Conservation (phyloP, 2,113 vertebrate genomes). For the Poecile atricapillus region DNA sequence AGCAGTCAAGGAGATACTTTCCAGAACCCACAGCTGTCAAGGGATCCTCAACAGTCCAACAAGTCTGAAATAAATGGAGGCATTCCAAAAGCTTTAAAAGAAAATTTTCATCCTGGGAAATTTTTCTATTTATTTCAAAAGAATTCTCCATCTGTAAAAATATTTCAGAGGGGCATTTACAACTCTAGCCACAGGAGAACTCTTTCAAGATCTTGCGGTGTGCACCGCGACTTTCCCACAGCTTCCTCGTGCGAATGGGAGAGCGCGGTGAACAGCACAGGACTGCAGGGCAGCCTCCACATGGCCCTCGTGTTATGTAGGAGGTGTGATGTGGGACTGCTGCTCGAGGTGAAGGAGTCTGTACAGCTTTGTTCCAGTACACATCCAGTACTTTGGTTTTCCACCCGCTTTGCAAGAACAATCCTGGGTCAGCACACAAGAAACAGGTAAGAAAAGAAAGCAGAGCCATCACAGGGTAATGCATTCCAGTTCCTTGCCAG, state of each 20-base stretch:
- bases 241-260: slow-evolving; percentile 6
- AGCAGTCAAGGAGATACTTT: slow-evolving; percentile 54
- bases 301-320: neutral
- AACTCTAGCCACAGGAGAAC: slow-evolving; percentile 30
- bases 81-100: slow-evolving; percentile 65
- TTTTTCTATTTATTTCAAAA: slow-evolving; percentile 69
- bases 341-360: neutral
- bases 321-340: neutral
- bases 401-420: neutral
- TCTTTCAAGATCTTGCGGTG: slow-evolving; percentile 49
- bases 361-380: neutral
- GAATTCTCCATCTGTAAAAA: slow-evolving; percentile 71
- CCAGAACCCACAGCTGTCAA: slow-evolving; percentile 67
- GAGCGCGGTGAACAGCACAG: neutral
- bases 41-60: slow-evolving; percentile 62
- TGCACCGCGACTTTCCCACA: slow-evolving; percentile 16
- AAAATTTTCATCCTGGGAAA: slow-evolving; percentile 65
- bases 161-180: slow-evolving; percentile 64
- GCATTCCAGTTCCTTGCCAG: neutral
- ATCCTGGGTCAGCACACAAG: neutral
- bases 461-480: neutral
- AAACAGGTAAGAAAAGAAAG: neutral
- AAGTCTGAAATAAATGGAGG: slow-evolving; percentile 61
- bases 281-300: neutral
- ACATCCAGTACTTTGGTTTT: neutral